Conservation (phyloP, 2,797 vertebrate species). For the Phrynocephalus guinanensis region DNA sequence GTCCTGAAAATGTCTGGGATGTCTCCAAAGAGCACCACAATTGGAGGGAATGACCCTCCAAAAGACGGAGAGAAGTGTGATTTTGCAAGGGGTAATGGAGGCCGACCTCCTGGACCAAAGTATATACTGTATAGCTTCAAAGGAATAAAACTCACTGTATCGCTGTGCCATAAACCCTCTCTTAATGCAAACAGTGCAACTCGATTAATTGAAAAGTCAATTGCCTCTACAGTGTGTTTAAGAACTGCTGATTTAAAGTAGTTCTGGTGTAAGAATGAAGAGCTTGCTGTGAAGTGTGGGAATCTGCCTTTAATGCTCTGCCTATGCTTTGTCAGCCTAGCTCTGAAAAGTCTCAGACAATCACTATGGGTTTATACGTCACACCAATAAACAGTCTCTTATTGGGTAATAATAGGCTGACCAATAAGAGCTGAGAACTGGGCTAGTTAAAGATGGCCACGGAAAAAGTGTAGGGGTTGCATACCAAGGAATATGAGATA, state of each 20-base stretch:
- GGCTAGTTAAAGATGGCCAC: no score
- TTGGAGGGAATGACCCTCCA: not conserved
- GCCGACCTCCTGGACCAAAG: not conserved
- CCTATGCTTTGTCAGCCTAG: no score
- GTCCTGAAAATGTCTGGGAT: not conserved
- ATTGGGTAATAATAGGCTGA: no score
- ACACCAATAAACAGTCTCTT: no score
- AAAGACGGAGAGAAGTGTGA: not conserved
- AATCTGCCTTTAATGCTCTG: no score
- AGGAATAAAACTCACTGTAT: not conserved
- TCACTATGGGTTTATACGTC: no score
- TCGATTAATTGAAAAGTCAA: not conserved
- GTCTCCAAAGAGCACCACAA: not conserved
- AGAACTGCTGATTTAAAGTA: constrained; percentile 9
- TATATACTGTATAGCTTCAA: not conserved
- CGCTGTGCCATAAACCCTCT: not conserved
- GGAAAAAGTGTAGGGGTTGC: no score
- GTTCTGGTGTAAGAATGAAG: not conserved
- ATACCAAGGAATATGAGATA: no score
- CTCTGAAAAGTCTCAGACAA: no score
- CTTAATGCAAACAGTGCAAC: not conserved
- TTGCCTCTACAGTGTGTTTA: constrained; percentile 7
- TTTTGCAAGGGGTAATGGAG: not conserved
- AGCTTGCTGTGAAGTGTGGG: not conserved
- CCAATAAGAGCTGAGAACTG: no score